Evolutionary conservation across 1,140 invertebrate genomes (phyloP).

Genomic region (Bombus pascuorum): DNA sequence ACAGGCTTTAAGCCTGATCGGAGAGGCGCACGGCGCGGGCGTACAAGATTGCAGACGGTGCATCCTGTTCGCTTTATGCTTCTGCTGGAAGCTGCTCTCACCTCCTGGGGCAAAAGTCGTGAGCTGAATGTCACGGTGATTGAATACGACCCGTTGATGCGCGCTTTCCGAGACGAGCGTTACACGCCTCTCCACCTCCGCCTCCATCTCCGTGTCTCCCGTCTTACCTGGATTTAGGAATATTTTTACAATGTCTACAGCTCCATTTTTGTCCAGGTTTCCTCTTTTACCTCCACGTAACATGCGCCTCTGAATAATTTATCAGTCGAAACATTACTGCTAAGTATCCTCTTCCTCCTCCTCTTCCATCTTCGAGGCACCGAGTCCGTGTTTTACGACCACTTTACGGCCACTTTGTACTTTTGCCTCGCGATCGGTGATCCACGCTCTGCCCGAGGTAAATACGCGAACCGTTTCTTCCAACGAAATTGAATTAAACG

Average conservation of each 20-base stretch:
- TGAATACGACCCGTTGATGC: constrained; percentile 75
- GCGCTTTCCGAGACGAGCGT: constrained; percentile 55
- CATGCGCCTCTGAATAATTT: constrained; percentile 30
- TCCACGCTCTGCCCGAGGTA: constrained; percentile 1
- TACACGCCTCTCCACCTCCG: not conserved
- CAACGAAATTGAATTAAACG: not conserved
- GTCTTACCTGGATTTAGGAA: constrained; percentile 41
- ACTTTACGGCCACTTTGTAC: constrained; percentile 43
- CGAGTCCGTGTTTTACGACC: constrained; percentile 38
- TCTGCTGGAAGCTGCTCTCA: constrained; percentile 76
- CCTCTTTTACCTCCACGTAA: not conserved
- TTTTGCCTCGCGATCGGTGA: constrained; percentile 17
- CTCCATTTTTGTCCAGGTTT: not conserved
- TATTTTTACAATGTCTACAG: constrained; percentile 1
- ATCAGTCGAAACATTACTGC: constrained; percentile 33
- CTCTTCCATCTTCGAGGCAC: not conserved
- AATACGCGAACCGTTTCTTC: constrained; percentile 7
- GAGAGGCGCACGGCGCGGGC: constrained; percentile 31
- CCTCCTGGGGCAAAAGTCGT: constrained; percentile 79
- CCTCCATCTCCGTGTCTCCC: not conserved
- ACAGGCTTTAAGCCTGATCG: constrained; percentile 39
- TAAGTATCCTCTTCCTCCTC: constrained; percentile 9
- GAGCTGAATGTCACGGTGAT: constrained; percentile 78
- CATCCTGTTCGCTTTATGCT: constrained; percentile 68
- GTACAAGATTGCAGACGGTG: constrained; percentile 61